Base-by-base conservation (phyloP, 2,888 invertebrate genomes). In the Archips xylosteana region DNA sequence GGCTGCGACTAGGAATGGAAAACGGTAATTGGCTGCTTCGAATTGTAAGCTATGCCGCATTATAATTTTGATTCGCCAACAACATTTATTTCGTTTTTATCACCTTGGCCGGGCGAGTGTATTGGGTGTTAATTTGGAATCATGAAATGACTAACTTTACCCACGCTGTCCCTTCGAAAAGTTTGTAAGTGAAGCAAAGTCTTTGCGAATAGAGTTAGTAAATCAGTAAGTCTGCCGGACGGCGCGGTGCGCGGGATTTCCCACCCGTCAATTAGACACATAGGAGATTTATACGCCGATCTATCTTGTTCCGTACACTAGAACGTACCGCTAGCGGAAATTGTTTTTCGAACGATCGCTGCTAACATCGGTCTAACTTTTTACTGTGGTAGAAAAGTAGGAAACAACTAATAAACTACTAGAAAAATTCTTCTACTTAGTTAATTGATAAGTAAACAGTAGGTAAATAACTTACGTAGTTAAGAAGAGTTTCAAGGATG, bases 241-340 rank as follows among this genome's bases (percentile, higher is more conserved):
- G 74, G 71, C 66, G 61, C 66, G 71, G 75, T 75, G 75, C 75
- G 70, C 79, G 80, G 84, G 85, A 85, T 87, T 85, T 87, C 85
- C 85, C 84, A 84, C 82, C 89, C 90, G 91, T 92, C 93, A 92
- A 92, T 92, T 92, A 92, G 91, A 92, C 91, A 89, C 87, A 84
- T 85, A 83, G 85, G 85, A 91, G 92, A 92, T 93, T 92, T 93
- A 92, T 92, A 88, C 80, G 86, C 86, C 91, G 85, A 92, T 93
- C 87, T 87, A 88, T 93, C 92, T 92, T 90, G 85, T 85, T 82
- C 80, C 86, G 81, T 81, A 80, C 77, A 57, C 71, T 66, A 69
- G 66, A 61, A 45, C 63, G 70, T 70, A 68, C 42, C 80, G 78
- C 81, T 78, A 82, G 79, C 81, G 87, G 87, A 89, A 89, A 91